A percentile compares a stretch with the other conserved stretches of the same genome.
These are phyloP conservation scores for Galleria mellonella DNA, from an alignment of 1,140 invertebrate species.

Conservation along the genomic window DNA sequence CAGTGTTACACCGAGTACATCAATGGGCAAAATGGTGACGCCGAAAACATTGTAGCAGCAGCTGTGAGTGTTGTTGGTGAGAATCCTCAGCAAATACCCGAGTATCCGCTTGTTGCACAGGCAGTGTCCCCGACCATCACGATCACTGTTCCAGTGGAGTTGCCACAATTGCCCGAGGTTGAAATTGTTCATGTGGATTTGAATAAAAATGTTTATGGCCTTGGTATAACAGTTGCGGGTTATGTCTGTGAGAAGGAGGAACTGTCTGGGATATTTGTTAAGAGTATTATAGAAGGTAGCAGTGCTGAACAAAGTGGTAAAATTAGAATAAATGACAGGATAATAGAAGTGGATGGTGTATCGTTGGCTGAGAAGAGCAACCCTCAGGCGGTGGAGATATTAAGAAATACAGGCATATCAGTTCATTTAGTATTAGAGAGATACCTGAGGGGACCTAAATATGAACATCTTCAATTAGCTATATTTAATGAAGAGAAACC, in stretches of 20 bases:
- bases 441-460: constrained; percentile 91
- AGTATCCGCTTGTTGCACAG: constrained; percentile 59
- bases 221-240: constrained; percentile 81
- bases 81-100: constrained; percentile 64
- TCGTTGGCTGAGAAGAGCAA: constrained; percentile 89
- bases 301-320: constrained; percentile 91
- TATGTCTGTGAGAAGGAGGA: constrained; percentile 88
- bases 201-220: constrained; percentile 79
- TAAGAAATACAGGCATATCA: constrained; percentile 87
- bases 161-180: constrained; percentile 68
- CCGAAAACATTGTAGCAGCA: constrained; percentile 47
- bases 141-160: constrained; percentile 57
- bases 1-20: constrained; percentile 66
- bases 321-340: constrained; percentile 94
- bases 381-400: constrained; percentile 91
- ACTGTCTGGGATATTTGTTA: constrained; percentile 95
- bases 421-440: constrained; percentile 88
- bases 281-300: constrained; percentile 94
- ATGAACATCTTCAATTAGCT: constrained; percentile 90
- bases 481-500: constrained; percentile 82
- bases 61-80: constrained; percentile 66
- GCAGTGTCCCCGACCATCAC: constrained; percentile 59
- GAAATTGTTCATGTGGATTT: constrained; percentile 78
- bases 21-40: constrained; percentile 56
- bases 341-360: constrained; percentile 89